Evolutionary conservation across 2,113 vertebrate genomes (phyloP), one percentile per base, ranked within the genome.

Genomic region (Caloenas nicobarica): DNA sequence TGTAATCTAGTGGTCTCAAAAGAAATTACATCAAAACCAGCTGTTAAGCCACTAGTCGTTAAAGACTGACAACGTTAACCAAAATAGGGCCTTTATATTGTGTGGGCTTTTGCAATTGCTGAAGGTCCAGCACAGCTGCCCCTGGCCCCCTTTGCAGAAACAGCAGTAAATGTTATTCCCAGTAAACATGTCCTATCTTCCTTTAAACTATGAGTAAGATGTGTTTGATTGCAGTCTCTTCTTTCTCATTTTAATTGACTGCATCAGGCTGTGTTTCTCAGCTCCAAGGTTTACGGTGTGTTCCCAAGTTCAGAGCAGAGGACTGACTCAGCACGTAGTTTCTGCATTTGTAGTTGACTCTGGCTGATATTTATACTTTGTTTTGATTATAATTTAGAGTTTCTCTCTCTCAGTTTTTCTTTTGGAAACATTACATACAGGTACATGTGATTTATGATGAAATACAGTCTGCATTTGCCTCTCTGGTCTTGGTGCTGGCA

Each of bases 1-100:
- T 98, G 98, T 97, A 98, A 98, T 98, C 97, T 97, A 96, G 91
- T 93, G 86, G 81, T 58, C 91, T 98, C 97, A 97, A 98, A 98
- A 97, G 97, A 98, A 98, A 97, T 97, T 95, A 98, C 97, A 97
- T 96, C 95, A 95, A 97, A 98, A 97, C 91, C 96, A 97, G 97
- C 94, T 98, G 97, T 96, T 97, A 95, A 92, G 92, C 92, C 81
- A 86, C 93, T 95, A 72, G 93, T 96, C 60, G 21, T 95, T 97
- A 97, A 96, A 95, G 90, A 81, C 71, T 84, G 93, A 97, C 95
- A 97, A 93, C 72, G 95, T 95, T 98, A 93, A 96, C 88, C 95
- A 89, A 98, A 97, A 97, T 78, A 96, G 48, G 10, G 76, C 90
- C 61, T 97, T 97, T 97, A 93, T 96, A 70, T 71, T 88, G 66